phyloP scores from a whole-genome alignment of 2,113 vertebrate genomes.

The Pycnonotus jocosus region DNA sequence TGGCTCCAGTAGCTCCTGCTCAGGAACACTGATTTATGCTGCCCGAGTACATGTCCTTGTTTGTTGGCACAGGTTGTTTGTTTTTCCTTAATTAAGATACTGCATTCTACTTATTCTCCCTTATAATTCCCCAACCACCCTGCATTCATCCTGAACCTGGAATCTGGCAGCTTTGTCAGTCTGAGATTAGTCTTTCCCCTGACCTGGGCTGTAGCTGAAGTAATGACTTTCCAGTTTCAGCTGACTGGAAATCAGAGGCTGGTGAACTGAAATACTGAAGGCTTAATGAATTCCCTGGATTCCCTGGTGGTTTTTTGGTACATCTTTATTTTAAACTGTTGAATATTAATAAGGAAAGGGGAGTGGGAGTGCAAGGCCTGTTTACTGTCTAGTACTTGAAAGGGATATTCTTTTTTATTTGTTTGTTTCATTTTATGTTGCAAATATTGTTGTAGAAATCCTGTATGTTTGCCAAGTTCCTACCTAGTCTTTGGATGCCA shows the following conservation, averaged over 20 bases:
- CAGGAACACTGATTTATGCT: neutral
- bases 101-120: neutral
- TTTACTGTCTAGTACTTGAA: conserved; percentile 53
- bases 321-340: conserved; percentile 66
- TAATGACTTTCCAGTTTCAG: conserved; percentile 49
- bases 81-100: conserved; percentile 1
- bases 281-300: conserved; percentile 60
- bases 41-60: neutral
- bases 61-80: neutral
- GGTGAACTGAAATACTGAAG: conserved; percentile 43
- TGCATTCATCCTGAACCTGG: neutral
- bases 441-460: conserved; percentile 68
- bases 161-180: neutral
- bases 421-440: conserved; percentile 46
- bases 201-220: conserved; percentile 21
- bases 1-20: neutral
- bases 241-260: conserved; percentile 47
- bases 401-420: conserved; percentile 11
- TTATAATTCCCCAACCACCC: neutral
- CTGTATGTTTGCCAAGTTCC: conserved; percentile 58
- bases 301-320: conserved; percentile 45
- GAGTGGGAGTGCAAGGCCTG: conserved; percentile 55
- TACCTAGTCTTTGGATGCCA: conserved; percentile 65
- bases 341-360: conserved; percentile 64
- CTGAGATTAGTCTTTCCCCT: neutral